These are phyloP conservation scores for Chaetodon auriga DNA, from an alignment of 2,113 vertebrate genomes.

Conservation along the genomic window DNA sequence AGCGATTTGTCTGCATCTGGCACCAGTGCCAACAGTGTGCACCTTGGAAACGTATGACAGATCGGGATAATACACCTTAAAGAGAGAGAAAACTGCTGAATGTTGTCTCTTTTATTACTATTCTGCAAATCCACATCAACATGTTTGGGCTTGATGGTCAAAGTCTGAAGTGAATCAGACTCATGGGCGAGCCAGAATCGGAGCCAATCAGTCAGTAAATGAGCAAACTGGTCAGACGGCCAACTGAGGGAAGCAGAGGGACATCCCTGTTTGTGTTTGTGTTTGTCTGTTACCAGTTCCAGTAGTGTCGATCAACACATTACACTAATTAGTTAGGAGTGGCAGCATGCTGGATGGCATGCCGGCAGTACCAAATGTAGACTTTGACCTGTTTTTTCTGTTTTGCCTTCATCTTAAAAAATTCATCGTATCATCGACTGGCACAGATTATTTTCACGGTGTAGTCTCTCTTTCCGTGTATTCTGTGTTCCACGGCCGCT, in stretches of 20 bases:
- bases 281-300: slow-evolving; percentile 2
- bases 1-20: slow-evolving; percentile 25
- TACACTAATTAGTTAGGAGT: neutral
- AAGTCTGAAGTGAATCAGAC: neutral
- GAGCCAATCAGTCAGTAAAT: slow-evolving; percentile 22
- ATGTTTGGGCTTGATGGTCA: neutral
- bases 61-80: neutral
- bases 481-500: slow-evolving; percentile 5
- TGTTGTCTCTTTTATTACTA: neutral
- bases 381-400: neutral
- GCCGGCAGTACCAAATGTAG: neutral
- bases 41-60: slow-evolving; percentile 3
- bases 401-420: neutral
- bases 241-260: slow-evolving; percentile 21
- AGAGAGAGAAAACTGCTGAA: neutral
- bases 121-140: neutral
- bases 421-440: neutral
- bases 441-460: neutral
- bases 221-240: slow-evolving; percentile 32
- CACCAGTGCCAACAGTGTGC: neutral
- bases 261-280: neutral
- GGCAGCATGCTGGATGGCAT: neutral
- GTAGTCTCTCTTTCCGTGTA: neutral
- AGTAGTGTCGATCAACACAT: slow-evolving; percentile 15
- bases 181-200: neutral